These are phyloP conservation scores for Tyria jacobaeae DNA, from an alignment of 2,888 invertebrate species.

Conservation along the genomic window DNA sequence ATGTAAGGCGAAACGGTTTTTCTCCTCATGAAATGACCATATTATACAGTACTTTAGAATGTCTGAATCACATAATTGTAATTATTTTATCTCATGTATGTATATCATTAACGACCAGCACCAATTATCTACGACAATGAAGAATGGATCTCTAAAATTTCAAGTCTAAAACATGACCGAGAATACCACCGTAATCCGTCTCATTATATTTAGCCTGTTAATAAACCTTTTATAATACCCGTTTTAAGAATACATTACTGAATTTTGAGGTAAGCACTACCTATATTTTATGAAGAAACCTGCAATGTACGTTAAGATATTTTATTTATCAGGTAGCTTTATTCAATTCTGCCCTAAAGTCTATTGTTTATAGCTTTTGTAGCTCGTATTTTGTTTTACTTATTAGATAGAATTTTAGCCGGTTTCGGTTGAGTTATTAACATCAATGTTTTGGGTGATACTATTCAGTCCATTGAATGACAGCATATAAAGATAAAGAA, in stretches of 20 bases:
- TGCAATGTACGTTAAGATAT: constrained; percentile 4
- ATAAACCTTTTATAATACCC: not conserved
- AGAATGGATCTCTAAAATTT: not conserved
- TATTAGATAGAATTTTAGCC: not conserved
- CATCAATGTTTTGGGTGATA: not conserved
- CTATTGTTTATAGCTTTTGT: constrained; percentile 12
- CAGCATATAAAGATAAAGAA: too few species aligned
- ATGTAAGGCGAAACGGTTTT: too few species aligned
- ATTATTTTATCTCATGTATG: too few species aligned
- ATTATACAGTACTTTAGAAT: too few species aligned
- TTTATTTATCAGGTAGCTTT: constrained; percentile 5
- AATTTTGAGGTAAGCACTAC: not conserved
- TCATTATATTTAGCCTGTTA: not conserved
- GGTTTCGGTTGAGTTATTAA: not conserved
- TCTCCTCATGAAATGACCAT: too few species aligned
- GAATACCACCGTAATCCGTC: not conserved
- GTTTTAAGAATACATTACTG: not conserved
- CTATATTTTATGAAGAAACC: not conserved
- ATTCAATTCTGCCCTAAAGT: constrained; percentile 9
- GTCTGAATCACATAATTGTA: not conserved
- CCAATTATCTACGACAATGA: not conserved
- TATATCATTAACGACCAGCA: not conserved
- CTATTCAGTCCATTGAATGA: not conserved
- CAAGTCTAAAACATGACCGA: not conserved
- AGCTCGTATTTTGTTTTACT: constrained; percentile 9